Conservation (phyloP, 2,888 invertebrate species). For the Stenodera caucasica region DNA sequence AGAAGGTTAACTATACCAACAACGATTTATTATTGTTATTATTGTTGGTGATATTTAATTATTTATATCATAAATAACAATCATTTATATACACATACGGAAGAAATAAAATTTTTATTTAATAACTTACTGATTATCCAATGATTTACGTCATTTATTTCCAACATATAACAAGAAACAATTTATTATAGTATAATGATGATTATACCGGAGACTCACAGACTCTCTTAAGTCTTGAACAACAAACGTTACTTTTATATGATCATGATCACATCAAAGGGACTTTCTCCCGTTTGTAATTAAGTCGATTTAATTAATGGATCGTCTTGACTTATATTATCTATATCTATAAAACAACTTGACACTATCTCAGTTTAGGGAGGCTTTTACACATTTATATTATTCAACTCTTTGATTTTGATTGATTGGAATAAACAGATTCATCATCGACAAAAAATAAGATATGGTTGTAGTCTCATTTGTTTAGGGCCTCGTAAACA, state of each 20-base stretch:
- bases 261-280: constrained; percentile 24
- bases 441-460: constrained; percentile 15
- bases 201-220: neutral
- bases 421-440: too few relatives aligned
- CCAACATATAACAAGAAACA: neutral
- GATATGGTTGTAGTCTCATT: constrained; percentile 30
- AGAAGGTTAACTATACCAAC: neutral
- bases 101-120: neutral
- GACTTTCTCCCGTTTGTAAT: constrained; percentile 44
- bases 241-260: neutral
- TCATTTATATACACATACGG: neutral
- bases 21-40: neutral
- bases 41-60: constrained; percentile 1
- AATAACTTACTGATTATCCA: neutral
- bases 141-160: neutral
- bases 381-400: too few relatives aligned
- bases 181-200: constrained; percentile 1
- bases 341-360: constrained; percentile 49
- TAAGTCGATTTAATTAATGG: constrained; percentile 50
- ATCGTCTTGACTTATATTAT: constrained; percentile 46
- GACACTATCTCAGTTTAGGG: constrained; percentile 42
- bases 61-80: neutral
- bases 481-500: constrained; percentile 42
- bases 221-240: neutral
- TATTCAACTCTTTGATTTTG: too few relatives aligned